phyloP scores from a whole-genome alignment of 2,113 vertebrate genomes.

The Upupa epops region DNA sequence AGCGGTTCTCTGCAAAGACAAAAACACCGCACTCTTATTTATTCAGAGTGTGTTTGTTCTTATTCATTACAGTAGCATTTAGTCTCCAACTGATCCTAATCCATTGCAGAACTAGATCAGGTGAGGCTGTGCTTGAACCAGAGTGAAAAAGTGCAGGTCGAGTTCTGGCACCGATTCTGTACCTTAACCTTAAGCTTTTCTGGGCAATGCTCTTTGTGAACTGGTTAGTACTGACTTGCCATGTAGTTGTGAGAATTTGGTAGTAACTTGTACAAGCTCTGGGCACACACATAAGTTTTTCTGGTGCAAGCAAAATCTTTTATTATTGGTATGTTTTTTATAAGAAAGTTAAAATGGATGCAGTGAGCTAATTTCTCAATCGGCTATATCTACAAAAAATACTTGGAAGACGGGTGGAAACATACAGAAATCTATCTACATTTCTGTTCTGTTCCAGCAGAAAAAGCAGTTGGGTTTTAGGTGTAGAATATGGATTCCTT shows the following conservation, averaged over 20 bases:
- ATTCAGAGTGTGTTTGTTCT: slow-evolving; percentile 19
- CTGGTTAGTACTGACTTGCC: background rate
- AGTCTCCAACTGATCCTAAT: background rate
- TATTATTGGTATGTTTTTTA: background rate
- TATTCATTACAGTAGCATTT: slow-evolving; percentile 15
- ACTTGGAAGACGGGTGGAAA: background rate
- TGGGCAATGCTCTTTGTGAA: background rate
- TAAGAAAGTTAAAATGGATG: background rate
- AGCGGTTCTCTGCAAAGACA: background rate
- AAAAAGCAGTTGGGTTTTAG: background rate
- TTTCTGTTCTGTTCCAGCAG: background rate
- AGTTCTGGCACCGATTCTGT: background rate
- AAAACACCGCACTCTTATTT: background rate
- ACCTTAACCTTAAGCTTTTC: background rate
- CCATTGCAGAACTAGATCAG: slow-evolving; percentile 18
- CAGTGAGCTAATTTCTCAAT: background rate
- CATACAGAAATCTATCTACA: background rate
- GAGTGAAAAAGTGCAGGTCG: background rate
- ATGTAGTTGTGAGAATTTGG: background rate
- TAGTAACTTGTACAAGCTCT: background rate
- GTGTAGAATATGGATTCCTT: background rate
- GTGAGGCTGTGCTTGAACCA: background rate
- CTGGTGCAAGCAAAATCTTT: background rate
- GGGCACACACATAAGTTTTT: background rate
- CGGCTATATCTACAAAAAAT: background rate